These are phyloP conservation scores for Xyrichtys novacula DNA, from an alignment of 2,797 vertebrate species.

Conservation along the genomic window DNA sequence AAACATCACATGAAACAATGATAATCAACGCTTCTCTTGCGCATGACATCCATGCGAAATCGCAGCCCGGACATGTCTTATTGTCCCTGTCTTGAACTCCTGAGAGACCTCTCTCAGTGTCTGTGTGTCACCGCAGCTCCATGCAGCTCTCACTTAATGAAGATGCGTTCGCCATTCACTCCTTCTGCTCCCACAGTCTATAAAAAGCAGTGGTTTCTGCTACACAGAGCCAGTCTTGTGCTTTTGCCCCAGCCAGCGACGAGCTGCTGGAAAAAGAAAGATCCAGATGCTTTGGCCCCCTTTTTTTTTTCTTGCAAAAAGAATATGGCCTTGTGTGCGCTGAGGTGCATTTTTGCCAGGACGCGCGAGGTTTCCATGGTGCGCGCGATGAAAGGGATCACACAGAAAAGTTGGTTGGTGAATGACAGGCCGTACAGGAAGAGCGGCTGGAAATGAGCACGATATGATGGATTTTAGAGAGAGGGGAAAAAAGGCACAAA, in stretches of 20 bases:
- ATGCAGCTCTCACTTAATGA: slow-evolving; percentile 78
- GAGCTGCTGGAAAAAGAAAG: slow-evolving; percentile 75
- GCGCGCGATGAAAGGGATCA: slow-evolving; percentile 85
- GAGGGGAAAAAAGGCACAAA: slow-evolving; percentile 26
- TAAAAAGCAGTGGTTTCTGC: slow-evolving; percentile 85
- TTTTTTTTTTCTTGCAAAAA: slow-evolving; percentile 47
- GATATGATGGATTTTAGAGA: slow-evolving; percentile 67
- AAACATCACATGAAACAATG: slow-evolving; percentile 11
- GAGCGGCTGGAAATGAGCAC: slow-evolving; percentile 70
- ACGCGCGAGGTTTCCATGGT: slow-evolving; percentile 86
- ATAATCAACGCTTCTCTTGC: slow-evolving; percentile 26
- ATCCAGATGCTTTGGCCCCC: slow-evolving; percentile 86
- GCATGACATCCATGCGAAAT: slow-evolving; percentile 33
- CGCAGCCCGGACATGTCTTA: slow-evolving; percentile 35
- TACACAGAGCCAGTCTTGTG: slow-evolving; percentile 86
- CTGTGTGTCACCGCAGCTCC: slow-evolving; percentile 68
- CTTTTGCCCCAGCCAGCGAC: slow-evolving; percentile 71
- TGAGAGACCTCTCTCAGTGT: slow-evolving; percentile 53
- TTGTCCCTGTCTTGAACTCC: slow-evolving; percentile 48
- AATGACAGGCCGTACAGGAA: slow-evolving; percentile 84
- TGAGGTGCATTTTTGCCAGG: slow-evolving; percentile 88
- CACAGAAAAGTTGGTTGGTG: slow-evolving; percentile 82
- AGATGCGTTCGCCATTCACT: slow-evolving; percentile 81
- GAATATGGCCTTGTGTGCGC: slow-evolving; percentile 88
- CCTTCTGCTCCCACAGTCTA: slow-evolving; percentile 84